phyloP scores from a whole-genome alignment of 30 jellyfish, hydroid and myxozoan genomes.

The Hydractinia echinata region DNA sequence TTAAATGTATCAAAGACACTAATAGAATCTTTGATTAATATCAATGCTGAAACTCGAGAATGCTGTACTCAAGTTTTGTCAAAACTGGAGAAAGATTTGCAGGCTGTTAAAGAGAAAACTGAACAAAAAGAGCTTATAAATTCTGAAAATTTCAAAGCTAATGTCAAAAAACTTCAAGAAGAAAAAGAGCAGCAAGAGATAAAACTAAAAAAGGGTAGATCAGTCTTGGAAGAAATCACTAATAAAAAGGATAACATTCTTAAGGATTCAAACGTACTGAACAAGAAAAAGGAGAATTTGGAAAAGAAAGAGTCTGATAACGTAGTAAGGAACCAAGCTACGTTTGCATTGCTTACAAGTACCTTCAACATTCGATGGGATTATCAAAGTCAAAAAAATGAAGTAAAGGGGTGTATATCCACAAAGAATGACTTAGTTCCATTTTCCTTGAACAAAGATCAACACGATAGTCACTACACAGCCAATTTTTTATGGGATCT shows the following conservation, averaged over 20 bases:
- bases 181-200: neutral
- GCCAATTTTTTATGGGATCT: constrained; percentile 75
- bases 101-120: too few species aligned
- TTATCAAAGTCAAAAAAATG: constrained; percentile 45
- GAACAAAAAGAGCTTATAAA: neutral
- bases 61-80: too few species aligned
- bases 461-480: constrained; percentile 39
- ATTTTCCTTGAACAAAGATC: constrained; percentile 41
- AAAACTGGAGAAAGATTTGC: too few species aligned
- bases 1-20: too few species aligned
- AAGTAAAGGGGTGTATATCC: constrained; percentile 60
- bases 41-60: too few species aligned
- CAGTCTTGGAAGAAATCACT: constrained; percentile 21
- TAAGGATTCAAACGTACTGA: constrained; percentile 21
- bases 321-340: constrained; percentile 33
- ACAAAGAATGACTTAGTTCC: constrained; percentile 55
- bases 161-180: neutral
- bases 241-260: neutral
- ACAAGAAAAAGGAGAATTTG: constrained; percentile 20
- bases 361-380: constrained; percentile 72
- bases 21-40: too few species aligned
- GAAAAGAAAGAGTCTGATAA: constrained; percentile 15
- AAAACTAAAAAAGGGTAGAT: neutral
- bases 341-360: constrained; percentile 39
- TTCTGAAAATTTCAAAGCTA: neutral